Evolutionary conservation across 1,140 invertebrate species (phyloP).

Genomic region (Gryon sp.): DNA sequence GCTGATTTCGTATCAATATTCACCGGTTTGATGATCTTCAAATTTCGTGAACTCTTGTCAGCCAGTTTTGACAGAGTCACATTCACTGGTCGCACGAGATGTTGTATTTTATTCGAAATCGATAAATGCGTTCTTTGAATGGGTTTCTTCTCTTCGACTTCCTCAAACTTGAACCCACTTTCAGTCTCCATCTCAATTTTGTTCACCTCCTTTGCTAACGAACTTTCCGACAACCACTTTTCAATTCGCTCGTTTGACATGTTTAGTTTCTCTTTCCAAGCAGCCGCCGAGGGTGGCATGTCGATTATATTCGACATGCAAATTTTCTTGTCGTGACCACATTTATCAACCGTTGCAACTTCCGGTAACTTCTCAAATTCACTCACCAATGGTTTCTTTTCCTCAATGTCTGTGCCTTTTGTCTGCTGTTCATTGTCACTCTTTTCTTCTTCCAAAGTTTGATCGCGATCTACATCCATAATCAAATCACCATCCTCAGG

Average conservation of each 20-base stretch:
- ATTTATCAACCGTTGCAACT: constrained; percentile 46
- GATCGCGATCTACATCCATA: not conserved
- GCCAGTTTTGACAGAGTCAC: constrained; percentile 75
- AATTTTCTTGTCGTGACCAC: constrained; percentile 59
- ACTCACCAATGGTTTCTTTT: not conserved
- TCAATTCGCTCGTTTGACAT: constrained; percentile 87
- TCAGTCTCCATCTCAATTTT: constrained; percentile 79
- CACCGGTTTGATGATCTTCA: constrained; percentile 35
- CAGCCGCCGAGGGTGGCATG: constrained; percentile 66
- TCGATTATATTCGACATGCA: constrained; percentile 69
- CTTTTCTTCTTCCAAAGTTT: not conserved
- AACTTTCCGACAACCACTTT: constrained; percentile 85
- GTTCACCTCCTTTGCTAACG: constrained; percentile 80
- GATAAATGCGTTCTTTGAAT: constrained; percentile 70
- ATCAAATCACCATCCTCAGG: constrained; percentile 9
- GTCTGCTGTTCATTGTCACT: constrained; percentile 4
- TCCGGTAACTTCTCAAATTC: constrained; percentile 26
- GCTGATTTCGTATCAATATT: constrained; percentile 17
- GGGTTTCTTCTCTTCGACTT: constrained; percentile 66
- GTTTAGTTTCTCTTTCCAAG: constrained; percentile 84
- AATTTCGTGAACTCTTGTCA: constrained; percentile 66
- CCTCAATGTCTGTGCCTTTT: not conserved
- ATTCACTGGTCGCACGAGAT: constrained; percentile 77
- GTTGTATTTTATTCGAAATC: constrained; percentile 77
- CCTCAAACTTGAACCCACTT: constrained; percentile 70